Base-by-base conservation (phyloP, 2,113 vertebrate genomes). In the Hyaena hyaena region DNA sequence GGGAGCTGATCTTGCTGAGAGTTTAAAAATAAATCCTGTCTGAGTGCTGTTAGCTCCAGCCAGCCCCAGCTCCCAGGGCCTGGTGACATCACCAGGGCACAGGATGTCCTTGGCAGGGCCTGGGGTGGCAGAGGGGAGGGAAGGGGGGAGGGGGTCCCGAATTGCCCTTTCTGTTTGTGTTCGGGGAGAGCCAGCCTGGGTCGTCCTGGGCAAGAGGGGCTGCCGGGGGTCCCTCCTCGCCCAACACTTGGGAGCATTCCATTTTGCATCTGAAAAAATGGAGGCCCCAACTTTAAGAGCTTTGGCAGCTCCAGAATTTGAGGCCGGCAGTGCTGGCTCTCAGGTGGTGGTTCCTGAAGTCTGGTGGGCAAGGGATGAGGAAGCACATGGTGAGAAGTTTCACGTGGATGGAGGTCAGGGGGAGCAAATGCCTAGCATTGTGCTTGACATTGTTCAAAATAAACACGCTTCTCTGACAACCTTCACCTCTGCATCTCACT, bases 81-180 rank as follows among this genome's bases (percentile, higher is more conserved):
- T 35, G 35, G 68, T 95, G 98, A 97, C 90, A 92, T 95, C 90
- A 93, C 28, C 1, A 2, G 76, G 79, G 95, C 94, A 98, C 98
- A 98, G 92, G 97, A 96, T 96, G 98, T 98, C 97, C 98, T 94
- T 98, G 98, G 97, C 98, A 97, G 95, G 84, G 90, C 23, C 93
- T 88, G 74, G 81, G 58, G 83, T 88, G 76, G 74, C 96, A 95
- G 85, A 97, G 87, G 88, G 93, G 31, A n/a, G 31, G 35, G 68
- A 7, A 2, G 53, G 11, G 12, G 7, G 39, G 39, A 28, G 80
- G 61, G 81, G 76, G 71, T 91, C 55, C 90, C 68, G 17, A 88
- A 61, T 66, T 96, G 71, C 58, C 50, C 80, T 94, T 89, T 79
- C 68, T 65, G 39, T 63, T 17, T 58, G 55, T 63, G 43, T 81